A percentile compares a stretch with the other conserved stretches of the same genome.
phyloP scores from a whole-genome alignment of 2,113 vertebrate species.

The Pipra filicauda region DNA sequence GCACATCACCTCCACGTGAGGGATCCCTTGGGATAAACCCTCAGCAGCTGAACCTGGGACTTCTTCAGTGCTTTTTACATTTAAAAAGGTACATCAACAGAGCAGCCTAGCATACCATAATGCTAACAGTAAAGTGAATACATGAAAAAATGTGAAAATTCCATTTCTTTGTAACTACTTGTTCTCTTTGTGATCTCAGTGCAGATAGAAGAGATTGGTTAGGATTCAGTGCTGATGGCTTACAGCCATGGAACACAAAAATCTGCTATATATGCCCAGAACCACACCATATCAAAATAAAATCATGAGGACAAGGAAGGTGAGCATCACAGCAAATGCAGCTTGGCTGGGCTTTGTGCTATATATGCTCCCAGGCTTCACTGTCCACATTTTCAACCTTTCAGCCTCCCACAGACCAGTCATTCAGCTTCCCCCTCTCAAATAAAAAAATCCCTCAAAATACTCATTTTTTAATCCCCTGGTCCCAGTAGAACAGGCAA shows the following conservation, averaged over 20 bases:
- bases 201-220: slow-evolving; percentile 10
- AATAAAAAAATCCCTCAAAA: neutral
- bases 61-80: neutral
- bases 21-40: neutral
- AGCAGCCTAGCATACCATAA: neutral
- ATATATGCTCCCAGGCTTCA: neutral
- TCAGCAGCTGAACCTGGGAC: neutral
- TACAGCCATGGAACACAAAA: neutral
- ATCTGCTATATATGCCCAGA: neutral
- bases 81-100: neutral
- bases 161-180: slow-evolving; percentile 23
- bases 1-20: neutral
- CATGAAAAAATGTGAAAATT: slow-evolving; percentile 10
- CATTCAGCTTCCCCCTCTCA: neutral
- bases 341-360: neutral
- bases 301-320: neutral
- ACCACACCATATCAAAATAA: neutral
- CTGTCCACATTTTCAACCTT: neutral
- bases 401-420: neutral
- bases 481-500: neutral
- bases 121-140: neutral
- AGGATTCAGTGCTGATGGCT: neutral
- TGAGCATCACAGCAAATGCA: neutral
- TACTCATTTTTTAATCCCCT: neutral
- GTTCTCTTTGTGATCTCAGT: slow-evolving; percentile 7